Base-by-base conservation (phyloP, 2,888 invertebrate species). In the Acanthopleura granulata region DNA sequence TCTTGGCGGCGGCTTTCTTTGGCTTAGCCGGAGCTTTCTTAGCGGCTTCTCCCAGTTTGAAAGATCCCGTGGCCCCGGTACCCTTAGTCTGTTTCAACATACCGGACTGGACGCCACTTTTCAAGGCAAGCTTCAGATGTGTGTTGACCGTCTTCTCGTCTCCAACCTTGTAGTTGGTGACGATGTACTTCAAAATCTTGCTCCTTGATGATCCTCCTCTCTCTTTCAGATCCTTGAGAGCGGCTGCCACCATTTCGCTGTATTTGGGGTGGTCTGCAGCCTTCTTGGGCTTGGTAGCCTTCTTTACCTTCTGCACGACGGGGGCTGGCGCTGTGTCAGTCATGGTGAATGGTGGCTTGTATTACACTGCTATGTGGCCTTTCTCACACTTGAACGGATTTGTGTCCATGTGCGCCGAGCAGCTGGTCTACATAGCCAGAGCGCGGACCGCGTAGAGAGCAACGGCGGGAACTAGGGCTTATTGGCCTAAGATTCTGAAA, bases 151-250 rank as follows among this genome's bases (percentile, higher is more conserved):
- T 79, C 77, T 89, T 90, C 75, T 91, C 90, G 6, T 84, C 82
- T 49, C 89, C 89, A 51, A 92, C 89, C 73, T 88, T 90, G 88
- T 87, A 91, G 86, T 90, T 88, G 49, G 85, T 82, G 62, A 86
- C 76, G 77, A 92, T 90, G 85, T 90, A 91, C 78, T 92, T 91
- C 74, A 91, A 82, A 78, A 92, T 90, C 29, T 91, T 91, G 78
- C 90, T 90, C 72, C 91, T 85, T 9, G 91, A 91, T 30, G 91
- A 91, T 25, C 92, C 91, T 73, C 88, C 88, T 50, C 90, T 82
- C 74, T 91, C 91, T 79, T 90, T 91, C 76, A 91, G 81, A 25
- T 83, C 78, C 66, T 81, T 82, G 77, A 92, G 83, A 61, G 91
- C 91, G 6, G 86, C 86, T 74, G 86, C 85, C 76, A 91, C 87